Conservation (phyloP, 1,140 invertebrate species). For the Heliconius melpomene region DNA sequence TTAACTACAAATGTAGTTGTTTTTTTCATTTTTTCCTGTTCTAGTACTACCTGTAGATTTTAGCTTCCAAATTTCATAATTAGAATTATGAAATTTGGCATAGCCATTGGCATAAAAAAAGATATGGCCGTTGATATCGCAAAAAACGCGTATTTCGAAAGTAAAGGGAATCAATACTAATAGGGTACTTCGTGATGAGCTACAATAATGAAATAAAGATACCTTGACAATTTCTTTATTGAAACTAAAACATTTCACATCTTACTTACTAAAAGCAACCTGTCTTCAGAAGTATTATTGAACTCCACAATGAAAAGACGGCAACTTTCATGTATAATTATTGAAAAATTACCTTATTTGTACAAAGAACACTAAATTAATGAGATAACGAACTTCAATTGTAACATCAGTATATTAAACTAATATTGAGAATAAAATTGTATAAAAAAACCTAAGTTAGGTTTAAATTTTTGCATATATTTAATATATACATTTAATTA, state of each 20-base stretch:
- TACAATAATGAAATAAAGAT: not conserved
- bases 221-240: constrained; percentile 48
- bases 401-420: constrained; percentile 15
- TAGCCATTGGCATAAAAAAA: no score
- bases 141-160: no score
- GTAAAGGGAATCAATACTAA: no score
- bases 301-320: constrained; percentile 22
- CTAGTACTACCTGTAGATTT: no score
- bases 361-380: constrained; percentile 23
- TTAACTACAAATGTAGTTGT: no score
- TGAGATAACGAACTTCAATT: constrained; percentile 17
- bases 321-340: not conserved
- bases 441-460: constrained; percentile 22
- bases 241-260: constrained; percentile 57
- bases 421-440: constrained; percentile 11
- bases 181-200: no score
- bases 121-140: no score
- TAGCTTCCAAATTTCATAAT: no score
- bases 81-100: no score
- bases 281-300: constrained; percentile 20
- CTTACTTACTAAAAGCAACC: constrained; percentile 44
- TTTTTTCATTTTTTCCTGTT: no score
- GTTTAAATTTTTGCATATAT: not conserved
- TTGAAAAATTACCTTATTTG: constrained; percentile 20
- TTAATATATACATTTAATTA: not conserved